phyloP scores from a whole-genome alignment of 2,113 vertebrate species.

The Odontesthes bonariensis region DNA sequence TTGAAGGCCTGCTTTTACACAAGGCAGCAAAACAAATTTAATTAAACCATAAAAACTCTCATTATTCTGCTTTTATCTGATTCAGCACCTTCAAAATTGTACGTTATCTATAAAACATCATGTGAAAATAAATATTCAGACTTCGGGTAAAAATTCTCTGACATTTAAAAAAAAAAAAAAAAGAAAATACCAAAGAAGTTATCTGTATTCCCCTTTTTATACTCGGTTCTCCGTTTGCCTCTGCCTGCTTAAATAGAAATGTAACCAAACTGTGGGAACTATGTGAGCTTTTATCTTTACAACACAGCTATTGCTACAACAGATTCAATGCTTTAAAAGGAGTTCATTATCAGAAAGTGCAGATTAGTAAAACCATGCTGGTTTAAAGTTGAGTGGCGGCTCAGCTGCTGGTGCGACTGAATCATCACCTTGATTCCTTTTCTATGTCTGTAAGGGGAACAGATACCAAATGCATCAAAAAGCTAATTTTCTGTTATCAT shows the following conservation, averaged over 20 bases:
- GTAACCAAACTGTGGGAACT: background rate
- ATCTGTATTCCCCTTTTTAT: background rate
- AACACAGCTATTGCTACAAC: background rate
- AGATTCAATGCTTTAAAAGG: background rate
- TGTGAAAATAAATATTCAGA: background rate
- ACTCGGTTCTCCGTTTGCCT: background rate
- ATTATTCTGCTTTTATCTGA: background rate
- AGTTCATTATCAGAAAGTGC: background rate
- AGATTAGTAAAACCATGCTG: background rate
- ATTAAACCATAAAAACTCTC: background rate
- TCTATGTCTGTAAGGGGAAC: too few species aligned
- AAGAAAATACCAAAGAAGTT: conserved; percentile 5
- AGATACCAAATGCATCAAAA: background rate
- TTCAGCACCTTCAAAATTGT: background rate
- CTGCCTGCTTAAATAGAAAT: background rate
- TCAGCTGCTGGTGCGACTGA: background rate
- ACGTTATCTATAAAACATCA: conserved; percentile 3
- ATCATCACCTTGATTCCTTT: too few species aligned
- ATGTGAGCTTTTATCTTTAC: conserved; percentile 6
- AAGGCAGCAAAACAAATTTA: too few species aligned
- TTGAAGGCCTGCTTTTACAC: too few species aligned
- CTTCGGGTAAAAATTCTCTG: conserved; percentile 4
- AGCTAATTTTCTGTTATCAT: too few species aligned
- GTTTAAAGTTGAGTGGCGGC: background rate
- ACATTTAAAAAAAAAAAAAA: conserved; percentile 10